Conservation (phyloP, 1,140 invertebrate genomes). For the Bombus fervidus region DNA sequence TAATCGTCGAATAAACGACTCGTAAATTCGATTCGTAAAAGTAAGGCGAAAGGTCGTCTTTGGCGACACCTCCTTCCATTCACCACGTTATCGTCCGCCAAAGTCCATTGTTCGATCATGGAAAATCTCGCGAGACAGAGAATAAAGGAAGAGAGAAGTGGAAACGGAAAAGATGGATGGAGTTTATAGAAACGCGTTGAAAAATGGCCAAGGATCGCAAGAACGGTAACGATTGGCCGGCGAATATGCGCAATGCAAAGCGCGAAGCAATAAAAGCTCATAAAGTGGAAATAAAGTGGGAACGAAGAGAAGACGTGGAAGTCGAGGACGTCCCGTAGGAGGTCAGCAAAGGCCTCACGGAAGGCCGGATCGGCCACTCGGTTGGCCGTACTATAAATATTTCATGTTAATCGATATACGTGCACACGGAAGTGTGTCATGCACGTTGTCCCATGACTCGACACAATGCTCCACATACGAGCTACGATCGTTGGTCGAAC, state of each 20-base stretch:
- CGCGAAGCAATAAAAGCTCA: not conserved
- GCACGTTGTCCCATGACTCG: slow-evolving; percentile 55
- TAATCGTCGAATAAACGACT: no score
- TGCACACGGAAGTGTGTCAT: slow-evolving; percentile 52
- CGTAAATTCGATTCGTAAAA: no score
- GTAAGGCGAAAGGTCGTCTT: no score
- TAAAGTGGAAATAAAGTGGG: not conserved
- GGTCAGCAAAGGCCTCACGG: slow-evolving; percentile 36
- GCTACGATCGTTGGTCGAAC: slow-evolving; percentile 9
- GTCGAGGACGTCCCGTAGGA: slow-evolving; percentile 31
- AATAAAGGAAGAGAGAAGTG: not conserved
- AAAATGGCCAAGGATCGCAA: not conserved
- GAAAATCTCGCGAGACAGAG: not conserved
- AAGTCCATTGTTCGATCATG: not conserved
- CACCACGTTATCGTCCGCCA: not conserved
- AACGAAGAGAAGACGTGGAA: slow-evolving; percentile 5
- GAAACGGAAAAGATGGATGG: not conserved
- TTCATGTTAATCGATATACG: slow-evolving; percentile 72
- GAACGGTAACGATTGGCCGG: not conserved
- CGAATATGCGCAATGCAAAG: not conserved
- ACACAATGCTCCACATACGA: slow-evolving; percentile 42
- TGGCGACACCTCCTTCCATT: no score
- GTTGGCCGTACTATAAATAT: slow-evolving; percentile 69
- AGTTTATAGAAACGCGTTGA: not conserved
- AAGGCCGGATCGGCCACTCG: slow-evolving; percentile 47